A percentile compares a stretch with the other conserved stretches of the same genome.
phyloP scores from a whole-genome alignment of 2,888 invertebrate species.

The Protula sp. region DNA sequence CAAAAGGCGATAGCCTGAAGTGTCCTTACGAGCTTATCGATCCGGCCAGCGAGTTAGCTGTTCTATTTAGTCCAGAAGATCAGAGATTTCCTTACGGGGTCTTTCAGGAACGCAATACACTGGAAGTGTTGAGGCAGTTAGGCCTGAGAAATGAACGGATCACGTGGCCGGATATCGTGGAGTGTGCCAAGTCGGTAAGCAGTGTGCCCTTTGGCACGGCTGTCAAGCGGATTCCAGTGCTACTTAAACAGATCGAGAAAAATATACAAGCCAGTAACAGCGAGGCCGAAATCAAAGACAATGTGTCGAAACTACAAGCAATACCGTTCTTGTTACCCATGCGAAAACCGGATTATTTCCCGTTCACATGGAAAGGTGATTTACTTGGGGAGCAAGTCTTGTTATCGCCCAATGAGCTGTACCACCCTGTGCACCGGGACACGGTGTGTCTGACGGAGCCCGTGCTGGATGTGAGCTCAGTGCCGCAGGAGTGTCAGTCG shows the following conservation, averaged over 20 bases:
- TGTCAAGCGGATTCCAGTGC: background rate
- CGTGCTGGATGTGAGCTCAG: constrained; percentile 17
- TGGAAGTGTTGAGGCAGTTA: constrained; percentile 14
- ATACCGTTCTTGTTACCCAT: constrained; percentile 21
- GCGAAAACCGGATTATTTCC: constrained; percentile 18
- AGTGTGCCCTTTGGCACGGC: background rate
- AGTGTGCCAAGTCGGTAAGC: constrained; percentile 13
- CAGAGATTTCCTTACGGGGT: constrained; percentile 28
- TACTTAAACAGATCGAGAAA: constrained; percentile 8
- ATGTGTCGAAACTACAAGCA: background rate
- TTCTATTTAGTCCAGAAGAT: constrained; percentile 28
- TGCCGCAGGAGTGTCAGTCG: constrained; percentile 13
- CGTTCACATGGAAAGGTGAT: constrained; percentile 18
- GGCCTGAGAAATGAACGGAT: constrained; percentile 21
- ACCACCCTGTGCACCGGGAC: constrained; percentile 12
- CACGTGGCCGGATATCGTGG: constrained; percentile 22
- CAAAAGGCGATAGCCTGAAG: constrained; percentile 22
- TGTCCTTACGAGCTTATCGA: constrained; percentile 29
- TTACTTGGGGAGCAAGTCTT: constrained; percentile 7
- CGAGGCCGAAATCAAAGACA: constrained; percentile 3
- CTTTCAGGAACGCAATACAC: constrained; percentile 2
- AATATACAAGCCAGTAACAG: constrained; percentile 5
- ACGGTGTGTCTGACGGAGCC: constrained; percentile 21
- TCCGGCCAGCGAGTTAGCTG: constrained; percentile 22
- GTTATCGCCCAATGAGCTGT: constrained; percentile 13